Evolutionary conservation across 1,140 invertebrate species (phyloP), one percentile per base, ranked within the genome.

Genomic region (Dufourea novaeangliae): DNA sequence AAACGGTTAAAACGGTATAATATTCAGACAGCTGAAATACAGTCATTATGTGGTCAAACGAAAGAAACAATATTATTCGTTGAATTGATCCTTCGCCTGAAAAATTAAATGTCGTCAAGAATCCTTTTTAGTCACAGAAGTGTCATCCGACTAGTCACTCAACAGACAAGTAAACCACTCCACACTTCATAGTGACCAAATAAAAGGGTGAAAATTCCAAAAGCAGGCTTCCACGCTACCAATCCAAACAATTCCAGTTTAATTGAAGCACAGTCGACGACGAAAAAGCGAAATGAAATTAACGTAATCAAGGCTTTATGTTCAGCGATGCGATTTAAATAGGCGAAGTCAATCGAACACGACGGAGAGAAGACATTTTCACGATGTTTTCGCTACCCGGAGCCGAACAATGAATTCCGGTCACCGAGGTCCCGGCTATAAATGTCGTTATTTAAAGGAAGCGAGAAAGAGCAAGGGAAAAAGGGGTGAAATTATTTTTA

Each of bases 371-470:
- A 17, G 12, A 52, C 5, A 37, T 22, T 1, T 17, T 41, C 22
- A 11, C 44, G 25, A 66, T 39, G n/a, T 37, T 67, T 41, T 17
- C 46, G 32, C 17, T 7, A n/a, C n/a, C n/a, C n/a, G 1, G 12
- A 8, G 54, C 8, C 37, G 20, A 44, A 22, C 62, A 25, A 74
- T 56, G 37, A 67, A n/a, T 44, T 32, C 20, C 44, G 25, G 6
- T 12, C 8, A 41, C 8, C 3, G 11, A 22, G 1, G n/a, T n/a
- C n/a, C n/a, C 1, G 39, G 14, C 1, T 25, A 17, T 52, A 52
- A 52, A 8, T 34, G 39, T 50, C 39, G 72, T 74, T 74, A 41
- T 74, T 66, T 41, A 66, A 66, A 17, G 32, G 11, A 52, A 27
- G 11, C 11, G 5, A 22, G 25, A 11, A n/a, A n/a, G 14, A 14